Conservation (phyloP, 2,113 vertebrate genomes). For the Xiphorhynchus elegans region DNA sequence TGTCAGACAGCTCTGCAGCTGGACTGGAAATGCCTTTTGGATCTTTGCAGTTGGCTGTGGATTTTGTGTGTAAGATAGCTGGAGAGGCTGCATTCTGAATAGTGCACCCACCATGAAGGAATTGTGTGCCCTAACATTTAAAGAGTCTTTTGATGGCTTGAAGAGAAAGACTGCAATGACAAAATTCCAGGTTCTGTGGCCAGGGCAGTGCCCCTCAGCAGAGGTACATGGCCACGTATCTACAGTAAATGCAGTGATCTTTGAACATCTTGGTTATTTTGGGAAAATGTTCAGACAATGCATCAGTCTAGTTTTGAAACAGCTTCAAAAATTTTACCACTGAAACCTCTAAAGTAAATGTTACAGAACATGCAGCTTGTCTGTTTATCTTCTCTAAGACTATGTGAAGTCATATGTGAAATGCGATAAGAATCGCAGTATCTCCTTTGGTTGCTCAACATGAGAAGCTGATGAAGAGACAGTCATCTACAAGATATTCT, state of each 20-base stretch:
- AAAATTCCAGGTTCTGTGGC: not conserved
- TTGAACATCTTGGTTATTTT: constrained; percentile 24
- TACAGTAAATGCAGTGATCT: not conserved
- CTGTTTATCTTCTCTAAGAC: constrained; percentile 42
- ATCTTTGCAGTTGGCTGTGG: not conserved
- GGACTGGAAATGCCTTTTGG: constrained; percentile 38
- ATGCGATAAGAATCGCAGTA: constrained; percentile 43
- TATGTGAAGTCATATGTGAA: constrained; percentile 37
- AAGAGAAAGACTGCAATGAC: not conserved
- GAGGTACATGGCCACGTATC: not conserved
- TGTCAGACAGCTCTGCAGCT: constrained; percentile 4
- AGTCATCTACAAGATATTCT: constrained; percentile 35
- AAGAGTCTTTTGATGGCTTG: not conserved
- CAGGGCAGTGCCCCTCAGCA: not conserved
- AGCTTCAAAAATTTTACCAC: constrained; percentile 36
- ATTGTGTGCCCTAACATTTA: not conserved
- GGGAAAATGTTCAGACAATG: constrained; percentile 25
- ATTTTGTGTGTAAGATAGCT: not conserved
- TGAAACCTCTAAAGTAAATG: constrained; percentile 52
- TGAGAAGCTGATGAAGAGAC: constrained; percentile 49
- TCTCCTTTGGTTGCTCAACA: constrained; percentile 47
- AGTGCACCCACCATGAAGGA: accelerated
- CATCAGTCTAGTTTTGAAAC: constrained; percentile 49
- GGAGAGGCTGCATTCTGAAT: not conserved
- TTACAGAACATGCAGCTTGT: constrained; percentile 32